Evolutionary conservation across 1,140 invertebrate species (phyloP), one percentile per base, ranked within the genome.

Genomic region (Agraylea sexmaculata): DNA sequence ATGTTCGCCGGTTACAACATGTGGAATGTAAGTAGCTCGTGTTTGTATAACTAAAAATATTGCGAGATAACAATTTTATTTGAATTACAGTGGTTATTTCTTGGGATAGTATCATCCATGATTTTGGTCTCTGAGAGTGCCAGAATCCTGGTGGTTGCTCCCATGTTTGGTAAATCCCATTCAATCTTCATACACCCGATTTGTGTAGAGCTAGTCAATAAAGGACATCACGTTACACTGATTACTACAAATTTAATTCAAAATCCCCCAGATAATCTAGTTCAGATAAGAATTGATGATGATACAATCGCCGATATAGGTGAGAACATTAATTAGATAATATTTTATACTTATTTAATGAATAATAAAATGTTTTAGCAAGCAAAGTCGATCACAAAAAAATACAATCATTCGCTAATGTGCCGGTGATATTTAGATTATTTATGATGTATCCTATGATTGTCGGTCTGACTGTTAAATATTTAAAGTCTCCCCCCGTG

Each of bases 191-290:
- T 53, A 12, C 39, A 46, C 16, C 23, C 46, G 10, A 16, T 54
- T 2, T 38, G 38, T 2, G 32, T 43, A 1, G 35, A 52, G 13
- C 22, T 56, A 10, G 43, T 40, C 1, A 28, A 46, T n/a, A 33
- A 29, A 16, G 53, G 53, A 17, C 53, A 56, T 30, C 32, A 54
- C 39, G 46, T 56, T 8, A 54, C 51, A 2, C 42, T 56, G 6
- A 42, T 56, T n/a, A 39, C 49, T 10, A 36, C 40, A 11, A 44
- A 43, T 34, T 13, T 37, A 8, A 27, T 41, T 10, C 37, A 43
- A n/a, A 37, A 49, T 19, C 41, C 44, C 7, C 47, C 47, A n/a
- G 6, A 22, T 10, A 49, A 49, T 23, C 41, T 43, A 22, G 28
- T 25, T 5, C 43, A 49, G 16, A 49, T 49, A 31, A 11, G 12